These are phyloP conservation scores for Rynchops niger DNA, from an alignment of 2,113 vertebrate genomes.

Conservation along the genomic window DNA sequence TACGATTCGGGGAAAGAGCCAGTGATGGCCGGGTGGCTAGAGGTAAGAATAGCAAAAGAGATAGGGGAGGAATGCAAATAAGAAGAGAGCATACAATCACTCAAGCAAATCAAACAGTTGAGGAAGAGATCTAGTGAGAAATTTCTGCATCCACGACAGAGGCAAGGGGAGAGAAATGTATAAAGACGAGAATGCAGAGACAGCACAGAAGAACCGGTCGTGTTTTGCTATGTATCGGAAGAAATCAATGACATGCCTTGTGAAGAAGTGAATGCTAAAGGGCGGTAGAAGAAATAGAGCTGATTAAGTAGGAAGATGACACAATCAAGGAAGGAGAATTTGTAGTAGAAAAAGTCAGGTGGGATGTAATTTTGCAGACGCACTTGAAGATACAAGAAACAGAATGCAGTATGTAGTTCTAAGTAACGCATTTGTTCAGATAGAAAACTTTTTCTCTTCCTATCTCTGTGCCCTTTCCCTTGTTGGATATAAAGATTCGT, in stretches of 20 bases:
- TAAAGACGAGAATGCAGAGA: not conserved
- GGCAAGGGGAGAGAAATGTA: not conserved
- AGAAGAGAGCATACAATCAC: not conserved
- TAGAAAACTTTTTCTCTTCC: not conserved
- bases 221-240: not conserved
- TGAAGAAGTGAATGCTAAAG: not conserved
- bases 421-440: not conserved
- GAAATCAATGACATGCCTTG: not conserved
- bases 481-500: not conserved
- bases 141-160: not conserved
- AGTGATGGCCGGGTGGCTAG: not conserved
- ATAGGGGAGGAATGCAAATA: rapidly evolving
- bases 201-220: not conserved
- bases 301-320: not conserved
- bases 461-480: not conserved
- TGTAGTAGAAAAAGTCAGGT: not conserved
- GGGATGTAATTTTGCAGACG: not conserved
- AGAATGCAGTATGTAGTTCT: not conserved
- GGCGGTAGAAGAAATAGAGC: not conserved
- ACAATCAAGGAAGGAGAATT: not conserved
- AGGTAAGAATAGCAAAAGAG: not conserved
- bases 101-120: not conserved
- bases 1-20: not conserved
- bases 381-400: not conserved
- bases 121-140: not conserved